phyloP scores from a whole-genome alignment of 2,113 vertebrate genomes.

The Butorides virescens region DNA sequence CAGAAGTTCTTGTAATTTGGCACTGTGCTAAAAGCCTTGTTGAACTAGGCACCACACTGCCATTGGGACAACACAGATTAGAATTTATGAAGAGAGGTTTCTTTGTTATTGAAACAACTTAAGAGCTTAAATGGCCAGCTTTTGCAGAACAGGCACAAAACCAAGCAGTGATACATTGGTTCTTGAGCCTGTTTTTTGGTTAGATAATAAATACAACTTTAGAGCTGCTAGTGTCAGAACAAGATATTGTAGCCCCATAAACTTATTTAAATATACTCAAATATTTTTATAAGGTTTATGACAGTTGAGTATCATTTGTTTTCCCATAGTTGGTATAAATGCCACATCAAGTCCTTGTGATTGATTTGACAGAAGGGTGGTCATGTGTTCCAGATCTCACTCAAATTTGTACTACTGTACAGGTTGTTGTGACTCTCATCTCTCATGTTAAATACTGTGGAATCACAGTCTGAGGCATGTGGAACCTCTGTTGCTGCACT shows the following conservation, averaged over 20 bases:
- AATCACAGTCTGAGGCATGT: background rate
- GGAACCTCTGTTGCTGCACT: background rate
- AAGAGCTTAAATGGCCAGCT: background rate
- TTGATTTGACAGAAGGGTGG: background rate
- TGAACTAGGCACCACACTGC: background rate
- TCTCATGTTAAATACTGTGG: background rate
- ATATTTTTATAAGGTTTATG: background rate
- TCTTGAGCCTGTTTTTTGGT: background rate
- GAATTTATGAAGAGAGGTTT: background rate
- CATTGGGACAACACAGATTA: fast-evolving
- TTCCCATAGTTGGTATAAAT: background rate
- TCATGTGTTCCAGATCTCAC: background rate
- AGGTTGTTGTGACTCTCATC: background rate
- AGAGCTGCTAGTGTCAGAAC: background rate
- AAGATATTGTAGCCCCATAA: background rate
- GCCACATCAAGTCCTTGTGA: background rate
- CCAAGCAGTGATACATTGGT: background rate
- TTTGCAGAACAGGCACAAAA: background rate
- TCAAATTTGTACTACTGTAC: background rate
- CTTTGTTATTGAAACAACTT: background rate
- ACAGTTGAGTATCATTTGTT: background rate
- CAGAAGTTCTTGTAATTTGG: background rate
- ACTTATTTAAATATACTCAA: background rate
- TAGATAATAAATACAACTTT: background rate
- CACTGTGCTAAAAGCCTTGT: background rate